Conservation (phyloP, 2,888 invertebrate genomes). For the Nymphalis c-album region DNA sequence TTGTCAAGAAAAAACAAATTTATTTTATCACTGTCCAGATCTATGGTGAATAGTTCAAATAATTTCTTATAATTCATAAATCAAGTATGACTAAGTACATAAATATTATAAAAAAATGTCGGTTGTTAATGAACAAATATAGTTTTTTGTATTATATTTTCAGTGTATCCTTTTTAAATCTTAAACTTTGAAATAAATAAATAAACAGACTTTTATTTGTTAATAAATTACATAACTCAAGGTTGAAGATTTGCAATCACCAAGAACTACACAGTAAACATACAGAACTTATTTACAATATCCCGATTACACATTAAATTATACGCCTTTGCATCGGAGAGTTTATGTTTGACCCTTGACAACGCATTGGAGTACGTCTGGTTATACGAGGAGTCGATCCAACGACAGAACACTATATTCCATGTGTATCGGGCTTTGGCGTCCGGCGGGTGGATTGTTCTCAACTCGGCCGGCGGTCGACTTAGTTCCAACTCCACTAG, state of each 20-base stretch:
- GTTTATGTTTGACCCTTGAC: constrained; percentile 21
- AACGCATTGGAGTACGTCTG: constrained; percentile 14
- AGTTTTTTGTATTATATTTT: no score
- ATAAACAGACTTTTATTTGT: background rate
- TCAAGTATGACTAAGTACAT: no score
- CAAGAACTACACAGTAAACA: background rate
- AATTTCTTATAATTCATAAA: no score
- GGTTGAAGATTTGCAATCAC: background rate
- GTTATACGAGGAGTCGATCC: constrained; percentile 16
- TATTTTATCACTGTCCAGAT: background rate
- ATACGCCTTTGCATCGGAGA: constrained; percentile 1
- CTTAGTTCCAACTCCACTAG: constrained; percentile 56
- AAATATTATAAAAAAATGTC: no score
- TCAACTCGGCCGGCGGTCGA: constrained; percentile 57
- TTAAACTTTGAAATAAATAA: no score
- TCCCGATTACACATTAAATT: constrained; percentile 6
- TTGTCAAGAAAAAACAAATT: constrained; percentile 49
- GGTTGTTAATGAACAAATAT: no score
- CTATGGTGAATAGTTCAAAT: background rate
- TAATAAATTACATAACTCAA: background rate
- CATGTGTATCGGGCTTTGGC: constrained; percentile 47
- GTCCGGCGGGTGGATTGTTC: constrained; percentile 54
- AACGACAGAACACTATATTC: constrained; percentile 26
- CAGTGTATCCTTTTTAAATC: no score
- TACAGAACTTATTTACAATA: background rate